phyloP scores from a whole-genome alignment of 2,113 vertebrate species.

The Aldabrachelys gigantea region DNA sequence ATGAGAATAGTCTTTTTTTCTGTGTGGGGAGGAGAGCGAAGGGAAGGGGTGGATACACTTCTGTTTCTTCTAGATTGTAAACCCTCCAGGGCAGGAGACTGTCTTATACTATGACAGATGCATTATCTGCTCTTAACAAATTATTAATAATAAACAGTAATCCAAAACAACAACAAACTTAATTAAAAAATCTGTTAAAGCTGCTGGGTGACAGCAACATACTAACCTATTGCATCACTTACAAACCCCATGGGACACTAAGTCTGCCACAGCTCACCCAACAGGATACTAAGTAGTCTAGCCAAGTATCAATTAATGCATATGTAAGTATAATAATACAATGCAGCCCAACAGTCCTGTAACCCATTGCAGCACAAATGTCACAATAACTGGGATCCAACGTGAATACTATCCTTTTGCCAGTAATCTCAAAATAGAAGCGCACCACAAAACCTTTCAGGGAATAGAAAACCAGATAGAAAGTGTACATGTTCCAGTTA shows the following conservation, averaged over 20 bases:
- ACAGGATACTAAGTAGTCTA: background rate
- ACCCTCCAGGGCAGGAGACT: slow-evolving; percentile 30
- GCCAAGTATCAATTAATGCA: background rate
- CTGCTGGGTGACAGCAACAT: slow-evolving; percentile 38
- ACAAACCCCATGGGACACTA: background rate
- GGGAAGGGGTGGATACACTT: background rate
- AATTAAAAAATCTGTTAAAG: slow-evolving; percentile 53
- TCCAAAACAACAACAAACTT: slow-evolving; percentile 56
- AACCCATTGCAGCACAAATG: background rate
- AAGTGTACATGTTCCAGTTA: background rate
- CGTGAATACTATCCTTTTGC: background rate
- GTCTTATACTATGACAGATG: fast-evolving
- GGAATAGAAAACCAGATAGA: background rate
- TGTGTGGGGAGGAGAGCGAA: background rate
- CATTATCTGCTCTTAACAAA: slow-evolving; percentile 44
- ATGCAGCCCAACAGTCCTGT: background rate
- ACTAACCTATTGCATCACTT: slow-evolving; percentile 24
- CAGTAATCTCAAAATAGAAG: background rate
- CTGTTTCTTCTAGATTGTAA: slow-evolving; percentile 25
- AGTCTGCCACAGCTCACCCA: background rate
- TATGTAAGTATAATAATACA: background rate
- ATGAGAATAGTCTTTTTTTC: slow-evolving; percentile 48
- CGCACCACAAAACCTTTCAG: background rate
- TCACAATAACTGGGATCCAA: background rate
- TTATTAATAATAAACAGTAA: slow-evolving; percentile 19